Conservation (phyloP, 30 jellyfish, hydroid and myxozoan species). For the Cassiopea xamachana region DNA sequence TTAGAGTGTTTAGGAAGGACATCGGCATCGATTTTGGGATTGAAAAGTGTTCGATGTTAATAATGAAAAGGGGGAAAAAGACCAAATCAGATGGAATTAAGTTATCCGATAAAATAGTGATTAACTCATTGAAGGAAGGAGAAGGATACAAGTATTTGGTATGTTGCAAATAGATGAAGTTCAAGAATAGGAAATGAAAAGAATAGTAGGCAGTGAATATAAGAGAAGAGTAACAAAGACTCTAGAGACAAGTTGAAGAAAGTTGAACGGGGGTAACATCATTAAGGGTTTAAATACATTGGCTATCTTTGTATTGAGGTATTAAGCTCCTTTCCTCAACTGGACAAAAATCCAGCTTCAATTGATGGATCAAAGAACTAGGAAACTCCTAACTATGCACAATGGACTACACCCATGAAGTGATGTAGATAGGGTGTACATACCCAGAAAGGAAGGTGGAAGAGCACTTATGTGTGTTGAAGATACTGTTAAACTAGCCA, state of each 20-base stretch:
- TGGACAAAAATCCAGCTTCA: neutral
- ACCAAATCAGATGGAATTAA: neutral
- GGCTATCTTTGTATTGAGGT: neutral
- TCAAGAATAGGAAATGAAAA: too few species aligned
- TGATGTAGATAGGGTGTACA: neutral
- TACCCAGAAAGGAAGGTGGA: slow-evolving; percentile 3
- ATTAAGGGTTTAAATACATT: neutral
- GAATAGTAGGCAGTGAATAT: too few species aligned
- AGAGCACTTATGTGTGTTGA: slow-evolving; percentile 6
- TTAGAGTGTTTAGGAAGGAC: neutral
- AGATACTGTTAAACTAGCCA: neutral
- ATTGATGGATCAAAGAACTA: neutral
- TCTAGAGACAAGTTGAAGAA: neutral
- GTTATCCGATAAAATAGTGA: neutral
- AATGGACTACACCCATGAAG: neutral
- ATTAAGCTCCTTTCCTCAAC: neutral
- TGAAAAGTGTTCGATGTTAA: neutral
- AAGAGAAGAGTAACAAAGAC: too few species aligned
- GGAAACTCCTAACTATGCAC: neutral
- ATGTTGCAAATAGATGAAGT: too few species aligned
- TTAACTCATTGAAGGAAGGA: neutral
- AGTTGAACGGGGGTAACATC: neutral
- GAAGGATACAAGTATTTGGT: neutral
- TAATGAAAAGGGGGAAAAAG: neutral
- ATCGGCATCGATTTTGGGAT: neutral